phyloP scores from a whole-genome alignment of 2,113 vertebrate species.

The Eolophus roseicapilla region DNA sequence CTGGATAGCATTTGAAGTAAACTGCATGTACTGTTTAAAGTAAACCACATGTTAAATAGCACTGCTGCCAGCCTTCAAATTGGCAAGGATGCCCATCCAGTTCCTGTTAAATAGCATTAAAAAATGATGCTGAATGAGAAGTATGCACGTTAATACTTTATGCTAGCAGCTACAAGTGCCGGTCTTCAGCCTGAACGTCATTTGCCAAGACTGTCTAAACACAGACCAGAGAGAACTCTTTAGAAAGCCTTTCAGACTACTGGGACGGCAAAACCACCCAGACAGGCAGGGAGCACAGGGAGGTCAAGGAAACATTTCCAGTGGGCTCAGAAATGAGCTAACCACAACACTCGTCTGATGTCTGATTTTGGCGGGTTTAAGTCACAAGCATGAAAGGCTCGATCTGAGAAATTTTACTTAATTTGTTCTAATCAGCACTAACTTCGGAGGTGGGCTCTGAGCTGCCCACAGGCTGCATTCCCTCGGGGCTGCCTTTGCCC shows the following conservation, averaged over 20 bases:
- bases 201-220: background rate
- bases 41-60: background rate
- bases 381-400: background rate
- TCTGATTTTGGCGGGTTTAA: background rate
- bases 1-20: background rate
- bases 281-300: background rate
- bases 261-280: background rate
- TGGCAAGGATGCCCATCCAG: background rate
- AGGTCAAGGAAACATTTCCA: rapidly evolving
- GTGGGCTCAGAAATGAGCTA: background rate
- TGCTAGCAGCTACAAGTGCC: background rate
- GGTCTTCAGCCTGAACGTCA: background rate
- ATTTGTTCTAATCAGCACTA: background rate
- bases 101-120: background rate
- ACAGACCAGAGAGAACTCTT: background rate
- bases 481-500: background rate
- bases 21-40: background rate
- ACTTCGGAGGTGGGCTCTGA: rapidly evolving
- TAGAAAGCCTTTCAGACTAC: background rate
- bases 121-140: background rate
- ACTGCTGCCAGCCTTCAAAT: background rate
- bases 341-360: background rate
- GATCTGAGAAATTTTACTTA: background rate
- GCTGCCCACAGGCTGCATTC: rapidly evolving
- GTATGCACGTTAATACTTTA: background rate